Base-by-base conservation (phyloP, 1,140 invertebrate genomes). In the Trichomalopsis sarcophagae region DNA sequence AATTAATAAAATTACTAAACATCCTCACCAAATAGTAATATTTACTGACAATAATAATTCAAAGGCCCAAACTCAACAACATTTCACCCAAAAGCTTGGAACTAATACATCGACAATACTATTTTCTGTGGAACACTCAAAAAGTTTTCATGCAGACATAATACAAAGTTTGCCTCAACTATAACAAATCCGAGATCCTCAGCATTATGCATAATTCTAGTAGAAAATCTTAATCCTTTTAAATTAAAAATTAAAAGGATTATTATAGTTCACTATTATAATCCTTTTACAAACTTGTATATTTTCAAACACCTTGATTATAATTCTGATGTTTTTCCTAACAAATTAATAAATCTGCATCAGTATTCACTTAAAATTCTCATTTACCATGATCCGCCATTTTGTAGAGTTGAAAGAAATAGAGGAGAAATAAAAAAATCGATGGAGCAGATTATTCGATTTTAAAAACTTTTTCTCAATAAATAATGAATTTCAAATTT, bases 401-500 rank as follows among this genome's bases (percentile, higher is more conserved):
- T 55, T 17, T 14, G 13, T 17, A 55, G 50, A 17, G 13, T 55
- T 17, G 17, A 17, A 55, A 55, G 0, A 69, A 69, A 69, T 36
- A 33, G 33, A 40, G 30, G 68, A 1, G 30, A 74, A 30, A 21
- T 74, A 21, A 2, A 4, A 14, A 74, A 74, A 21, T 40, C 10
- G 71, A 74, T 30, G 71, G 71, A 74, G 9, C 10, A 5, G 68
- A 69, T 74, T 74, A 14, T 36, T 33, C 30, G 13, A 0, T 74
- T 74, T 74, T 36, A 74, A 36, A 17, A 17, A 74, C n/a, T 10
- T 74, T 33, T 14, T 36, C 33, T 74, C 30, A 27, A n/a, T n/a
- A n/a, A 21, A 36, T 9, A 74, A 74, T 74, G 23, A 74, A 74
- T 74, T 74, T 74, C 6, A 74, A 14, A 10, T 30, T 74, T 74